Evolutionary conservation across 2,113 vertebrate species (phyloP), one percentile per base, ranked within the genome.

Genomic region (Apus apus): DNA sequence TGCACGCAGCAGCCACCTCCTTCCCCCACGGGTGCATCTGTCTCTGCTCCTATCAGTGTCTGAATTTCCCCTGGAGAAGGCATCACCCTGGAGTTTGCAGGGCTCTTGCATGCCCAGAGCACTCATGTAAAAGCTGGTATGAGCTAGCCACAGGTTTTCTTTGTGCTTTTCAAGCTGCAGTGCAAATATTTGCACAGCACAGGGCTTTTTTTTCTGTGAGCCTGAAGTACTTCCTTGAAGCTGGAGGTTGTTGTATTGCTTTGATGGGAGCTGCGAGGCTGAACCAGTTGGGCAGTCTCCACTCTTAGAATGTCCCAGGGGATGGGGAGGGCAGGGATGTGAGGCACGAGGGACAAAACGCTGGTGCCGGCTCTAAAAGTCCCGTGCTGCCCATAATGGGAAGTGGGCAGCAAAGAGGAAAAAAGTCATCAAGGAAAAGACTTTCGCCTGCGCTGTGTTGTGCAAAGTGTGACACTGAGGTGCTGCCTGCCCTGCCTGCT

Each of bases 111-210:
- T n/a, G 53, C 72, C 68, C 73, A 15, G 90, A 70, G 76, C 6
- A 3, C 25, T 73, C 15, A 4, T 16, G 13, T 43, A 32, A 34
- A 72, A 51, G 61, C 60, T 84, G 68, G 32, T 57, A 57, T 51
- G 34, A n/a, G 68, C 65, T 60, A 38, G n/a, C 79, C 50, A 8
- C 38, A 46, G 61, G 60, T 91, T 88, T 68, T 48, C 78, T 79
- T 85, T 21, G 15, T 6, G 23, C 81, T 89, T 87, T 92, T 60
- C 72, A 17, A 92, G 88, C 65, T 48, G 61, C 83, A 93, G 27
- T 30, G 80, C 96, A 96, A 96, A 96, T 97, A 96, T 97, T 97
- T 97, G 88, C 14, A 0, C 68, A 81, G 88, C 12, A 38, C 85
- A 67, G 60, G 30, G 93, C 54, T 71, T 10, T 71, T 71, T 88